phyloP scores from a whole-genome alignment of 2,113 vertebrate species.

The Catharus minimus region DNA sequence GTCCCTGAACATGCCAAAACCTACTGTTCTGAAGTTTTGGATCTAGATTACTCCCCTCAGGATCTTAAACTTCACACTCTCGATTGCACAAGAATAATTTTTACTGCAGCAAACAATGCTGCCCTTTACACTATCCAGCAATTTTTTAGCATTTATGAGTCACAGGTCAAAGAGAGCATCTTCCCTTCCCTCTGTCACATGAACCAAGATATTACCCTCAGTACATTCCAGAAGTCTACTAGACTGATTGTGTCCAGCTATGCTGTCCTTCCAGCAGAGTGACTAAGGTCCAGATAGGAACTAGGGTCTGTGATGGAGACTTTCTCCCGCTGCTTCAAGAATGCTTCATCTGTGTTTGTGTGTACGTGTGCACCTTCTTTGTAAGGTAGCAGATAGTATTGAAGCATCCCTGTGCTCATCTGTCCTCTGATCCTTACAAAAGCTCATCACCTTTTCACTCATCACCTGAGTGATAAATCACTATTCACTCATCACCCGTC shows the following conservation, averaged over 20 bases:
- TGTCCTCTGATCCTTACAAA: neutral
- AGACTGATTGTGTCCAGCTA: neutral
- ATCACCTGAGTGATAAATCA: too few species aligned
- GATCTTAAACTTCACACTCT: neutral
- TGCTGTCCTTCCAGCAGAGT: neutral
- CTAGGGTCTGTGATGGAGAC: neutral
- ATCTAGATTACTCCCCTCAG: neutral
- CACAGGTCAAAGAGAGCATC: neutral
- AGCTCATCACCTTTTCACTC: neutral
- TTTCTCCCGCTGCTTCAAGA: neutral
- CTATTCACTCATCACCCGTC: neutral
- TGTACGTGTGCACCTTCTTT: neutral
- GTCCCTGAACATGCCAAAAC: neutral
- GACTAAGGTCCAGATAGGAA: neutral
- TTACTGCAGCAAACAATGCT: neutral
- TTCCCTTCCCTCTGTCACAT: neutral
- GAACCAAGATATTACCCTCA: neutral
- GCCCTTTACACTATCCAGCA: neutral
- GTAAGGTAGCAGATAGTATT: neutral
- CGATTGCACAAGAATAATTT: neutral
- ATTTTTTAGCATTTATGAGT: neutral
- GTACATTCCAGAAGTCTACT: neutral
- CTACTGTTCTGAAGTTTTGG: neutral
- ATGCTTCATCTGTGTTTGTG: neutral
- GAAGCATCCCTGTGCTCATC: neutral